phyloP scores from a whole-genome alignment of 2,113 vertebrate species.

The Ammospiza nelsoni region DNA sequence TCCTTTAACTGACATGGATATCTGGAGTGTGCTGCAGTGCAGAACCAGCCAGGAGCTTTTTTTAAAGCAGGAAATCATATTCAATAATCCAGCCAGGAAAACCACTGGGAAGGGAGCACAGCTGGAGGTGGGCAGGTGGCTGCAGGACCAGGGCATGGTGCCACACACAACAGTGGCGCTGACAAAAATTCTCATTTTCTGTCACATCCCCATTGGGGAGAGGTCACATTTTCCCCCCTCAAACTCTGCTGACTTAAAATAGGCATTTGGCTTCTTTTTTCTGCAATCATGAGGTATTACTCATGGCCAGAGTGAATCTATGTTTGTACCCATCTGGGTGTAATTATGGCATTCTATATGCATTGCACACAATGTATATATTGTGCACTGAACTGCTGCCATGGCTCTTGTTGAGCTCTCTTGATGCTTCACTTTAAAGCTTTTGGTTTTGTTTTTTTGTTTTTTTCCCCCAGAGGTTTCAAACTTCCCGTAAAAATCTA shows the following conservation, averaged over 20 bases:
- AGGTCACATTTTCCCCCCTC: neutral
- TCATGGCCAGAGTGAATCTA: neutral
- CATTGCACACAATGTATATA: neutral
- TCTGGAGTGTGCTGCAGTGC: neutral
- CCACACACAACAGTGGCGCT: accelerated
- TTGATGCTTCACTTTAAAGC: neutral
- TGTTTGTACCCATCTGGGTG: neutral
- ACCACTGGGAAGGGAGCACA: neutral
- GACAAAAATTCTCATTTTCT: neutral
- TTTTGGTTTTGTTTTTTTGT: neutral
- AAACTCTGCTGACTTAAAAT: neutral
- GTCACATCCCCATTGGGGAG: neutral
- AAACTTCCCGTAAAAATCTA: slow-evolving; percentile 9
- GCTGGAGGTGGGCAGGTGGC: neutral
- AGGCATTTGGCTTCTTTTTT: neutral
- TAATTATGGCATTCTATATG: neutral
- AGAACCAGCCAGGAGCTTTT: neutral
- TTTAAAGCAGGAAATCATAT: neutral
- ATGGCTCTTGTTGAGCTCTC: neutral
- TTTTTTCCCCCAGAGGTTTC: neutral
- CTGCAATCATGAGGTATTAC: neutral
- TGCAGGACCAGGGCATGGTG: neutral
- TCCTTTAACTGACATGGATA: neutral
- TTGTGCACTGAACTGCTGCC: neutral
- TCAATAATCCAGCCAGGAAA: neutral